phyloP scores from a whole-genome alignment of 2,113 vertebrate genomes.

The Verasper variegatus region DNA sequence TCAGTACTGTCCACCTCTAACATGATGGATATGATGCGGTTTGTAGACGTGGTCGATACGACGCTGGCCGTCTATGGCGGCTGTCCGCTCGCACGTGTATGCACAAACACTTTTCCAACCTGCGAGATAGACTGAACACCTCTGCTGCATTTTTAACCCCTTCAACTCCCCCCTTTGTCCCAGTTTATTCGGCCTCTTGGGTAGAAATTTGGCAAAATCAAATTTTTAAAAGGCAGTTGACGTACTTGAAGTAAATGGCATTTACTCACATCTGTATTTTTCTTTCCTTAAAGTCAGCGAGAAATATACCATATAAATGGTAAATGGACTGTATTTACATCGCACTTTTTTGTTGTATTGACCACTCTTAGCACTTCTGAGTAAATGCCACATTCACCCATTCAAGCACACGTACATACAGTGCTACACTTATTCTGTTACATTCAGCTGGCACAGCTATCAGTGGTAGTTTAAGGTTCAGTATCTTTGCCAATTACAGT shows the following conservation, averaged over 20 bases:
- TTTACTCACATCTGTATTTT: not conserved
- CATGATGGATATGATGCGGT: conserved; percentile 26
- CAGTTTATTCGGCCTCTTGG: not conserved
- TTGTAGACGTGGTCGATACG: conserved; percentile 1
- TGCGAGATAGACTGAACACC: not conserved
- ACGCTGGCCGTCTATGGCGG: not conserved
- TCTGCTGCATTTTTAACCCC: conserved; percentile 33
- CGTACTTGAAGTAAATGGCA: not conserved
- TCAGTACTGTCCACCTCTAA: conserved; percentile 11
- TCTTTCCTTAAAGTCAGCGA: no score
- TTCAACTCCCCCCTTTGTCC: not conserved
- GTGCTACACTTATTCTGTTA: no score
- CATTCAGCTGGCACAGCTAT: no score
- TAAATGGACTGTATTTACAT: no score
- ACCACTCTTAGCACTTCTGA: no score
- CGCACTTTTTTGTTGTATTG: no score
- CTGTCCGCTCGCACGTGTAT: not conserved
- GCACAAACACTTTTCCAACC: conserved; percentile 7
- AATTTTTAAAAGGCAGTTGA: not conserved
- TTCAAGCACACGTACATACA: no score
- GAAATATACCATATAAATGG: no score
- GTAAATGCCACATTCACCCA: no score
- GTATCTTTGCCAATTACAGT: no score
- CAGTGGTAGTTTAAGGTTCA: no score
- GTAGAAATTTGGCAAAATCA: not conserved